Base-by-base conservation (phyloP, 2,888 invertebrate species). In the Timandra comae region DNA sequence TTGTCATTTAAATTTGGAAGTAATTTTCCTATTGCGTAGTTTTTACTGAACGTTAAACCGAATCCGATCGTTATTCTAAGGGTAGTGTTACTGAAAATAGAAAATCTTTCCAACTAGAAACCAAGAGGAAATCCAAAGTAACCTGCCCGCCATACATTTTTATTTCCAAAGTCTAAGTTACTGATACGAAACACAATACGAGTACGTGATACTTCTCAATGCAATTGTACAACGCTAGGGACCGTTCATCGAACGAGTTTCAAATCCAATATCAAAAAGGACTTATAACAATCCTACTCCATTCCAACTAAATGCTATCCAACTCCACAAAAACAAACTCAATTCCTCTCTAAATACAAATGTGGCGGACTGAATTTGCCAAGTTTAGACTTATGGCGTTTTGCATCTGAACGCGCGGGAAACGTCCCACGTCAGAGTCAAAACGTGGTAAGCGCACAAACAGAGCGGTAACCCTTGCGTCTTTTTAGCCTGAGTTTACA, bases 191-290 rank as follows among this genome's bases (percentile, higher is more conserved):
- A 65, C 55, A 61, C 63, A 59, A 62, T 60, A 61, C 51, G 46
- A 57, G 62, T 57, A 63, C 52, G 56, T 48, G 62, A 62, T 64
- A 70, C 68, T 79, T 80, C 63, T 76, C 64, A 48, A 59, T 59
- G 60, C 70, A 67, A 74, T 68, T 78, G 77, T 78, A 79, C 79
- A 58, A 46, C 66, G 68, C 67, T 65, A 61, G 76, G 78, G 80
- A 77, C 75, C 72, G 76, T 73, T 76, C 79, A 72, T 71, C 73
- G 77, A 77, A 78, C 73, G 78, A 75, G 63, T 60, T 61, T 41
- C 35, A 42, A 46, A 41, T 49, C 45, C 56, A 56, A 52, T 46
- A 51, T 43, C 59, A 4, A 48, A 61, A 78, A 75, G 54, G 78
- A 58, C 68, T 51, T 70, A 75, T 54, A 58, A 51, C 57, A 62